Base-by-base conservation (phyloP, 2,888 invertebrate genomes). In the Digitonthophagus gazella region DNA sequence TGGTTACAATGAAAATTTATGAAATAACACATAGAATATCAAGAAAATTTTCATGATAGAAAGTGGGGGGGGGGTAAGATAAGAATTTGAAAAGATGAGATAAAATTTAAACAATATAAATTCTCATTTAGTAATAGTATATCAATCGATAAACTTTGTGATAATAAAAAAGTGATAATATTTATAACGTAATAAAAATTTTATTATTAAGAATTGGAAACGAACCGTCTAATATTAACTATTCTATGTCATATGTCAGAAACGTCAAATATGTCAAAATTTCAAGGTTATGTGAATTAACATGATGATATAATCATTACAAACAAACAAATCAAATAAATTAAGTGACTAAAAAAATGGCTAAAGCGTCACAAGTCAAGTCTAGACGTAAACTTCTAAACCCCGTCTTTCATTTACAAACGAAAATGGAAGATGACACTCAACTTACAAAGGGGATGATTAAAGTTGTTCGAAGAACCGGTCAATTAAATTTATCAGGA, bases 391-490 rank as follows among this genome's bases (percentile, higher is more conserved):
- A 83, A 75, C 69, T 80, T 61, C 71, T 83, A 58, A 84, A 83
- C 76, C 86, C 90, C 1, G 80, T 93, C 65, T 93, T 93, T 83
- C 90, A 91, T 79, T 85, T 87, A 78, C 91, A 92, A 84, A 89
- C 89, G 73, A 89, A 89, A 83, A 86, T 87, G 71, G 90, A 91
- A 73, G 91, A 92, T 77, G 88, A 91, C 71, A 85, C 84, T 69
- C 87, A 89, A 79, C 81, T 95, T 71, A 88, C 93, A 22, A 85
- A 86, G 68, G 88, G 88, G 65, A 82, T 94, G 76, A 86, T 96
- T 68, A 91, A 93, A 83, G 88, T 90, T 73, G 93, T 95, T 2
- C 88, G 93, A 77, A 90, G 90, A 78, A 90, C 91, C 72, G 96
- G 96, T 15, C 88, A 90, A 74, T 84, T 96, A 57, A 93, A 92